Evolutionary conservation across 2,888 invertebrate species (phyloP).

Genomic region (Tipula vernalis): DNA sequence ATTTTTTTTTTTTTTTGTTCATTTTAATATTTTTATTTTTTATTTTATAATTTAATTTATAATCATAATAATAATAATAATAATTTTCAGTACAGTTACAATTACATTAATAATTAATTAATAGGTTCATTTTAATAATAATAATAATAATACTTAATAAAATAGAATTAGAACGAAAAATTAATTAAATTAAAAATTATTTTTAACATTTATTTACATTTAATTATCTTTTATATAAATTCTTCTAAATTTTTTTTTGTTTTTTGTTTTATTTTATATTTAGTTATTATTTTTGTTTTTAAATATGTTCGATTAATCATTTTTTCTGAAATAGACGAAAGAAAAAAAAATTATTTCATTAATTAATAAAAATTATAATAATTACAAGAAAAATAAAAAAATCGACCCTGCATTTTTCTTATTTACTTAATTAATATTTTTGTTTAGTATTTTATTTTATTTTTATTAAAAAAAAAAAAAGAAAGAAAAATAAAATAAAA

Average conservation of each 20-base stretch:
- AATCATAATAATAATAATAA: not conserved
- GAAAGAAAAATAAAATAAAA: not conserved
- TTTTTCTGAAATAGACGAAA: not conserved
- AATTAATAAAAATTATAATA: not conserved
- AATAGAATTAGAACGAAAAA: not conserved
- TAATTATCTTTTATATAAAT: not conserved
- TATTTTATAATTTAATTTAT: not conserved
- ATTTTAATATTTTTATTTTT: not conserved
- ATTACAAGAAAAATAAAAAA: not conserved
- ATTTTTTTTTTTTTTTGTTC: not conserved
- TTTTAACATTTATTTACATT: not conserved
- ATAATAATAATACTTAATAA: not conserved
- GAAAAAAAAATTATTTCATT: not conserved
- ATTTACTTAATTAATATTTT: not conserved
- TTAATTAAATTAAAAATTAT: not conserved
- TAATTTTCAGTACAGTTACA: constrained; percentile 4
- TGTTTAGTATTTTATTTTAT: not conserved
- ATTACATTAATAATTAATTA: constrained; percentile 4
- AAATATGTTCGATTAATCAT: not conserved
- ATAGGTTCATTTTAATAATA: not conserved
- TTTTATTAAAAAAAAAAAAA: not conserved
- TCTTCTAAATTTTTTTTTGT: not conserved
- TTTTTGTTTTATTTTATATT: too few species aligned
- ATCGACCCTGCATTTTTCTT: not conserved
- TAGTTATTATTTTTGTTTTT: not conserved